Conservation (phyloP, 2,797 vertebrate species). For the Characodon lateralis region DNA sequence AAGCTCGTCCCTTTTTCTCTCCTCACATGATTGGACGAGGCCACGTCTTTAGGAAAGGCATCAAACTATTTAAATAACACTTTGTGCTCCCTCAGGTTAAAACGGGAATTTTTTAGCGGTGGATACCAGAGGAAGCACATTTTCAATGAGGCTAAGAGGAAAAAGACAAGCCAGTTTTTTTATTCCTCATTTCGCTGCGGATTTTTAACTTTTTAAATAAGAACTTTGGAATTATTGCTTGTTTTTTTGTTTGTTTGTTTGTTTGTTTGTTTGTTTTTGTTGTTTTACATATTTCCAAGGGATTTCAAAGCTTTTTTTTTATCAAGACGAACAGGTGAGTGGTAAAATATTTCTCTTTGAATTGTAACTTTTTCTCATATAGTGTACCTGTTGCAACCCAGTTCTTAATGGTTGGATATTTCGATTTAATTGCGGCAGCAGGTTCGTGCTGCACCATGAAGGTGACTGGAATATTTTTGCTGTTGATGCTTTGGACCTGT, state of each 20-base stretch:
- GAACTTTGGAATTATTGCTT: conserved; percentile 61
- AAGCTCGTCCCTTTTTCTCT: conserved; percentile 83
- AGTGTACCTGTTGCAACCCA: conserved; percentile 26
- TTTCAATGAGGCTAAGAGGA: conserved; percentile 24
- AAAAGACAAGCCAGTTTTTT: background rate
- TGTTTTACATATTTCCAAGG: conserved; percentile 30
- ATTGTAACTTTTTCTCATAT: background rate
- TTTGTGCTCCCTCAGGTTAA: conserved; percentile 74
- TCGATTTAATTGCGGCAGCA: conserved; percentile 46
- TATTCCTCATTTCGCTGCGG: conserved; percentile 25
- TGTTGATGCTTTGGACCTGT: conserved; percentile 81
- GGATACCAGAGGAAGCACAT: conserved; percentile 49
- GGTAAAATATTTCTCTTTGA: background rate
- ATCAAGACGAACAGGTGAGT: conserved; percentile 69
- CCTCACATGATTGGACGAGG: conserved; percentile 86
- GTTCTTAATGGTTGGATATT: background rate
- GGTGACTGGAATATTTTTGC: conserved; percentile 81
- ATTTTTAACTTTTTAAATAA: conserved; percentile 32
- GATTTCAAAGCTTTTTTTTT: conserved; percentile 42
- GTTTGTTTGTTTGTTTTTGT: conserved; percentile 44
- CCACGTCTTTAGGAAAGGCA: conserved; percentile 85
- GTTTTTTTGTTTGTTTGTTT: conserved; percentile 41
- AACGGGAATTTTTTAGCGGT: conserved; percentile 67
- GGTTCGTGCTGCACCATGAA: conserved; percentile 80
- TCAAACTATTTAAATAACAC: conserved; percentile 91